These are phyloP conservation scores for Cololabis saira DNA, from an alignment of 2,113 vertebrate species.

Conservation along the genomic window DNA sequence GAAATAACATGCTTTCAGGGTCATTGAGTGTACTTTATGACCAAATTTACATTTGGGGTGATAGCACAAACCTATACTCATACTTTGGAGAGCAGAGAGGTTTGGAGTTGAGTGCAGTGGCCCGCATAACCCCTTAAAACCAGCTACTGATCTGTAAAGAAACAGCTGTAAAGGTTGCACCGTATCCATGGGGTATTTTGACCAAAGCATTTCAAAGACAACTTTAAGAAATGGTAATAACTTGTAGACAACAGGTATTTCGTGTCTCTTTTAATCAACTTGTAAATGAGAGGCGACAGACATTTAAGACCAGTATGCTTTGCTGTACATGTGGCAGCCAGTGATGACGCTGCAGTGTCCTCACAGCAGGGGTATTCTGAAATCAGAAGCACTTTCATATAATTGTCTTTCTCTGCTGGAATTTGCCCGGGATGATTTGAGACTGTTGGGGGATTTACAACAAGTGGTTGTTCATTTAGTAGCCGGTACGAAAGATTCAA, in stretches of 20 bases:
- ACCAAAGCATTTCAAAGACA: too few relatives aligned
- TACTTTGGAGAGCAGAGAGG: too few relatives aligned
- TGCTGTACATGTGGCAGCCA: not conserved
- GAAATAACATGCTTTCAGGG: too few relatives aligned
- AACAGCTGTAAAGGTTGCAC: too few relatives aligned
- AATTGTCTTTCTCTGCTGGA: constrained; percentile 3
- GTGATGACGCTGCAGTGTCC: not conserved
- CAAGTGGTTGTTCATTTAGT: not conserved
- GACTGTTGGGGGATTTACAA: not conserved
- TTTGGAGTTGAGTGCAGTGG: too few relatives aligned
- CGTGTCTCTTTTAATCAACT: not conserved
- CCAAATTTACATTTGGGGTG: not conserved
- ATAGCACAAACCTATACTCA: too few relatives aligned
- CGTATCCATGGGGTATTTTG: too few relatives aligned
- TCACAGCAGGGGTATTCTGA: too few relatives aligned
- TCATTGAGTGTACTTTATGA: too few relatives aligned
- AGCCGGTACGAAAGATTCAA: not conserved
- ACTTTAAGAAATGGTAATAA: not conserved
- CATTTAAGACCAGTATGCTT: constrained; percentile 16
- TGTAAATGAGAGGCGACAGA: not conserved
- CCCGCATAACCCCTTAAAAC: too few relatives aligned
- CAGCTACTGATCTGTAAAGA: too few relatives aligned
- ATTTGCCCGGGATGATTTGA: not conserved
- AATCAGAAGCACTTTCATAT: constrained; percentile 3
- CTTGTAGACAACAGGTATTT: not conserved